Conservation (phyloP, 2,888 invertebrate species). For the Zhuqinia jingwanae region DNA sequence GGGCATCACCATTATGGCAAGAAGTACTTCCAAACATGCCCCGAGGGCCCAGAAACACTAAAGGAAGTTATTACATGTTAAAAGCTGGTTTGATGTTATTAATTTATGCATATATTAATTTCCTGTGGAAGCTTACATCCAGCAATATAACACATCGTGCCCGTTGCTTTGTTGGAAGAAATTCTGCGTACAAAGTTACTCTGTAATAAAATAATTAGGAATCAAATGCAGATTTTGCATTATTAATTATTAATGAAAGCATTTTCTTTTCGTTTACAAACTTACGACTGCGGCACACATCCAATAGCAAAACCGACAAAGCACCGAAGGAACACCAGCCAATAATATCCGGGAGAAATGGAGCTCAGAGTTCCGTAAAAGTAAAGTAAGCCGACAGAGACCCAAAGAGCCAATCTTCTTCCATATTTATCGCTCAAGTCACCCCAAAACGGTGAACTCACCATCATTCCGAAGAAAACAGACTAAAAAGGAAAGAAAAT, state of each 20-base stretch:
- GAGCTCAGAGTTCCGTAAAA: constrained; percentile 95
- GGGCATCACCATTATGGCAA: constrained; percentile 95
- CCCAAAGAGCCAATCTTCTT: constrained; percentile 88
- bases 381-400: constrained; percentile 94
- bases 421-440: constrained; percentile 96
- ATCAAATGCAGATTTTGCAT: background rate
- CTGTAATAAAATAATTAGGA: constrained; percentile 83
- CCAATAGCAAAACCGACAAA: constrained; percentile 98
- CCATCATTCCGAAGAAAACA: constrained; percentile 98
- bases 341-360: constrained; percentile 94
- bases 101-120: no score
- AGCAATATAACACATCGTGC: constrained; percentile 97
- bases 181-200: constrained; percentile 97
- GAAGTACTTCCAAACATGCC: constrained; percentile 94
- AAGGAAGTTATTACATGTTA: background rate
- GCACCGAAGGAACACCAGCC: constrained; percentile 94
- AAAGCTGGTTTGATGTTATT: no score
- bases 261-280: constrained; percentile 79
- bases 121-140: constrained; percentile 91
- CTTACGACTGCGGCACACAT: constrained; percentile 98
- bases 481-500: constrained; percentile 80
- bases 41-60: constrained; percentile 98
- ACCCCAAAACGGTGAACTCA: constrained; percentile 97
- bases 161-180: constrained; percentile 95
- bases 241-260: background rate